Base-by-base conservation (phyloP, 2,797 vertebrate genomes). In the Lutjanus campechanus region DNA sequence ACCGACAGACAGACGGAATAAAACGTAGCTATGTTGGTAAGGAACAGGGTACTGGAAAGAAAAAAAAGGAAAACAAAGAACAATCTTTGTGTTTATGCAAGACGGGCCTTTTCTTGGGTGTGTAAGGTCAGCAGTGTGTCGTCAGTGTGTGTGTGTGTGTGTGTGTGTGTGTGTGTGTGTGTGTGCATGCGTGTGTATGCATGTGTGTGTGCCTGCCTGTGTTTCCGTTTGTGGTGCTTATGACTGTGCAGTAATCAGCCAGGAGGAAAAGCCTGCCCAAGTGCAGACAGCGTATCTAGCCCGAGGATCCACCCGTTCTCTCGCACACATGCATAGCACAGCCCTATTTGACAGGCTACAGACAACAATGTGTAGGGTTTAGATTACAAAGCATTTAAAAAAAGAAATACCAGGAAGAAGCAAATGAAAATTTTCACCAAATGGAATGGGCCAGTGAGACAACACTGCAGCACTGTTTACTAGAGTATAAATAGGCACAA, bases 231-330 rank as follows among this genome's bases (percentile, higher is more conserved):
- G 82, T 77, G 81, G 79, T 25, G 51, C 76, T 75, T 85, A 88
- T 88, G 91, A 88, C 86, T 88, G 69, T 84, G 85, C 84, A 85
- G 86, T 88, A 93, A 94, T 94, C 88, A 89, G 85, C 53, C 60
- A 87, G 73, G 81, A 91, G 92, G 90, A 95, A 95, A 79, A 87
- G 90, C 62, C 86, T 89, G 90, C 85, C 85, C 69, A 62, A 87
- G 82, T 88, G 77, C 90, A 94, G 90, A 93, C 89, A 84, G 86
- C 82, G 54, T 92, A 94, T 93, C 93, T 41, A 5, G 72, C 68
- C 55, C n/a, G 50, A 83, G 68, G 83, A 84, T 92, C 93, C 91
- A 87, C 90, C 85, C 87, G 1, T 69, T 79, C 73, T 59, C 61
- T 83, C 64, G 69, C 77, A 83, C 65, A 72, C 67, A 69, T 50